Evolutionary conservation across 2,797 vertebrate genomes (phyloP), one percentile per base, ranked within the genome.

Genomic region (Chelon auratus): DNA sequence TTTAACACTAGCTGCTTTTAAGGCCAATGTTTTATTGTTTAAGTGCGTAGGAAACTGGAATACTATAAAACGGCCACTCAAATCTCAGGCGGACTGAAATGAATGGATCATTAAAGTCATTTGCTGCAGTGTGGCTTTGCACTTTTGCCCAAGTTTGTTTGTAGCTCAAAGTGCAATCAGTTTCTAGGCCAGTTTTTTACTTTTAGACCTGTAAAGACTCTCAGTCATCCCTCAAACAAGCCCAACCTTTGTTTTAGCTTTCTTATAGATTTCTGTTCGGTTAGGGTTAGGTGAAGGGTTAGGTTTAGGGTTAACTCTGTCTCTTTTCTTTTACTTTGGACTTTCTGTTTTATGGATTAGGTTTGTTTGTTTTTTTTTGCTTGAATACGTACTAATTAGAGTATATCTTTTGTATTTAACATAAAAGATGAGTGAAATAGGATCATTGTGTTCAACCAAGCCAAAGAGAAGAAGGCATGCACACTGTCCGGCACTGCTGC

Each of bases 401-500:
- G 26, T 2, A 14, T 11, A n/a, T 30, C 6, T 39, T 2, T 43
- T 22, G 2, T 33, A 7, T n/a, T 50, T 68, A 1, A 53, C 17
- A 43, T 24, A 10, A 1, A 18, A 37, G 24, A 18, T n/a, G 4
- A 51, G 12, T 52, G 1, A 63, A 65, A 51, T 51, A 1, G 59
- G 13, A 59, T 63, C 7, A 37, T 39, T 37, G 18, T 55, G 9
- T 65, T 75, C 42, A 61, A 10, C 64, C 42, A 47, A 9, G 45
- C 30, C 43, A 71, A 24, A 59, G 48, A 67, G 22, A 50, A 37
- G n/a, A 36, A 54, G 13, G 11, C 13, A 3, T 14, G 36, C 0
- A 47, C 56, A 14, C 53, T 22, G 22, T 22, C 22, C 22, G 22
- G 22, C 22, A 22, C 22, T 30, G 52, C 43, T 22, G 17, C 43